Base-by-base conservation (phyloP, 2,113 vertebrate species). In the Crotophaga sulcirostris region DNA sequence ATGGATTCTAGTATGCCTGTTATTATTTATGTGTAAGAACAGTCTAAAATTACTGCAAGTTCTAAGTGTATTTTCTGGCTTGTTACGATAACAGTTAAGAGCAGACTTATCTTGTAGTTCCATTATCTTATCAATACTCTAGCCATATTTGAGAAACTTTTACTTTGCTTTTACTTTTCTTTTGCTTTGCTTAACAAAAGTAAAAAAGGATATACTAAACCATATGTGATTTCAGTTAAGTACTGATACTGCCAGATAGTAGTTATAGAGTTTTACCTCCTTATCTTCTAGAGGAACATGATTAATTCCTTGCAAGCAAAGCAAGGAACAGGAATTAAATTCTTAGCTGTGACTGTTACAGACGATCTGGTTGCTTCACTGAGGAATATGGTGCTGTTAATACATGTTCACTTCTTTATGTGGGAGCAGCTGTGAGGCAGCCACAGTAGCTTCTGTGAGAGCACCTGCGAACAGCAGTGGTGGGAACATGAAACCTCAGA, bases 381-480 rank as follows among this genome's bases (percentile, higher is more conserved):
- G 49, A 29, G 31, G 12, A 16, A 3, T 6, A 1, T 4, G 38
- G 28, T 16, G 16, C 49, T 26, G 47, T 17, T 31, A 6, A 7
- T 10, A 0, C 0, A 2, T 2, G 1, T 18, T n/a, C 16, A 2
- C 23, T 24, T 23, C 18, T 25, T 26, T 29, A 23, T 1, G 3
- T 5, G 14, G 3, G 26, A 40, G 3, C 7, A 18, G 58, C 70
- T 20, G 29, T 6, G 20, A 33, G 44, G 64, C n/a, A 29, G 1
- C 59, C n/a, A 67, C 52, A 23, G 34, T 2, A 17, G 34, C 31
- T 36, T 18, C 34, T 13, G 13, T 3, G 40, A 42, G 15, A 33
- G 21, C 49, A 23, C 9, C 34, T 49, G 79, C 64, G 7, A 7
- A 11, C 10, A 7, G 79, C 45, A 19, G 40, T 1, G 25, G 23